Evolutionary conservation across 2,888 invertebrate species (phyloP).

Genomic region (Odontocerum albicorne): DNA sequence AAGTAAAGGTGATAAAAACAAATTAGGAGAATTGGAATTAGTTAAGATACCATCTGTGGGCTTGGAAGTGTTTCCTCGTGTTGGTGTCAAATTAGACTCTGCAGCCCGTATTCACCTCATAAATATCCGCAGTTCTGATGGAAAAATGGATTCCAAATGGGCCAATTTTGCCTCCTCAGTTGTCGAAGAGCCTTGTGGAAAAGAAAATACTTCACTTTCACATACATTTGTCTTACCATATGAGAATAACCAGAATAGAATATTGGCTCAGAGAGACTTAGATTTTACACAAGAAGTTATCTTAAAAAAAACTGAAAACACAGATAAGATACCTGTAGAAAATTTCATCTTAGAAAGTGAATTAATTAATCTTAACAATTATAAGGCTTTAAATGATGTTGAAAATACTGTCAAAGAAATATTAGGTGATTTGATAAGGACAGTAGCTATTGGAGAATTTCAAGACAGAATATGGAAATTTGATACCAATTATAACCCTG

Average conservation of each 20-base stretch:
- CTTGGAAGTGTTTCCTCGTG: conserved; percentile 52
- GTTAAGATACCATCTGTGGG: conserved; percentile 54
- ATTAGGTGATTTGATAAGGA: conserved; percentile 57
- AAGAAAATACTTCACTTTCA: conserved; percentile 41
- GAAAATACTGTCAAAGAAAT: conserved; percentile 46
- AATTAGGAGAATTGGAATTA: conserved; percentile 51
- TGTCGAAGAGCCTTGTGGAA: conserved; percentile 44
- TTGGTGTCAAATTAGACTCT: conserved; percentile 52
- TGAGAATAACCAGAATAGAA: conserved; percentile 57
- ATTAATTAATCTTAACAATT: conserved; percentile 31
- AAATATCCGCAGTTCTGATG: conserved; percentile 46
- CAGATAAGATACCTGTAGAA: conserved; percentile 12
- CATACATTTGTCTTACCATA: conserved; percentile 62
- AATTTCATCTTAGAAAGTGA: conserved; percentile 40
- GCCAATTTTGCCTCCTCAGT: conserved; percentile 60
- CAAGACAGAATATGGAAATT: conserved; percentile 56
- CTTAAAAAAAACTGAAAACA: conserved; percentile 2
- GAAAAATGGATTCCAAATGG: conserved; percentile 52
- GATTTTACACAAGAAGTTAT: conserved; percentile 21
- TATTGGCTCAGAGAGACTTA: conserved; percentile 51
- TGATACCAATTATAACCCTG: conserved; percentile 41
- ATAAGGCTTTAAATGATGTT: conserved; percentile 30
- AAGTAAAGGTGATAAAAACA: conserved; percentile 44
- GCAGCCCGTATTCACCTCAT: conserved; percentile 49
- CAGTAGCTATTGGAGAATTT: conserved; percentile 62